These are phyloP conservation scores for Caenorhabditis parvicauda DNA, from an alignment of 2,888 invertebrate species.

Conservation along the genomic window DNA sequence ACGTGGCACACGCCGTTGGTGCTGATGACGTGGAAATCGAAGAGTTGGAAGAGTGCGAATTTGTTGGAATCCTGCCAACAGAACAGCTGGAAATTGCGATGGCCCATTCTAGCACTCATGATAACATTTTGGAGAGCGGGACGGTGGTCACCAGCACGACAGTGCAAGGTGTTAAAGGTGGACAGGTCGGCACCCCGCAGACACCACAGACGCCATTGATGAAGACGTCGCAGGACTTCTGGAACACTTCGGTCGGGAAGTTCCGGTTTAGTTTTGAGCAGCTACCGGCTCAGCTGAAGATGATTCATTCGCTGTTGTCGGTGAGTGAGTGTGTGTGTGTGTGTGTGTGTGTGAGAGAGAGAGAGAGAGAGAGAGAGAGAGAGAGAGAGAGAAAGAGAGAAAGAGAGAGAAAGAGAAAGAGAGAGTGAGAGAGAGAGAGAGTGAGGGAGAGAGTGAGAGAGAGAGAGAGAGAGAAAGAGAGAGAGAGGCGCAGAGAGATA, in stretches of 20 bases:
- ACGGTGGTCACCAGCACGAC: constrained; percentile 77
- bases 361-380: too few relatives aligned
- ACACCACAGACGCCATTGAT: constrained; percentile 20
- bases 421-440: too few relatives aligned
- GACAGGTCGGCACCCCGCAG: constrained; percentile 18
- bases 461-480: too few relatives aligned
- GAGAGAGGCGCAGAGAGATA: too few relatives aligned
- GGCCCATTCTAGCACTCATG: constrained; percentile 82
- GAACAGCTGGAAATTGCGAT: constrained; percentile 75
- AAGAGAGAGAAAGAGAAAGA: too few relatives aligned
- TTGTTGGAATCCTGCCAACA: constrained; percentile 80
- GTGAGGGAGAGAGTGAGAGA: too few relatives aligned
- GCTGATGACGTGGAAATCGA: too few relatives aligned
- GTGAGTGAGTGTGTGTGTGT: too few relatives aligned
- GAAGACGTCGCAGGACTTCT: constrained; percentile 68
- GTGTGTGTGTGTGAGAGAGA: too few relatives aligned
- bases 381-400: too few relatives aligned
- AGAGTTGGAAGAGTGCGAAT: constrained; percentile 77
- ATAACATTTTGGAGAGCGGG: constrained; percentile 75
- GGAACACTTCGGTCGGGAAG: constrained; percentile 88
- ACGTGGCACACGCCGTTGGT: constrained; percentile 24
- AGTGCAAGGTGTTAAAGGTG: constrained; percentile 68
- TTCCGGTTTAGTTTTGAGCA: constrained; percentile 86
- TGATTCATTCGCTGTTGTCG: constrained; percentile 84
- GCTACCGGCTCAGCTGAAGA: constrained; percentile 85